Conservation (phyloP, 2,888 invertebrate genomes). For the Labia minor region DNA sequence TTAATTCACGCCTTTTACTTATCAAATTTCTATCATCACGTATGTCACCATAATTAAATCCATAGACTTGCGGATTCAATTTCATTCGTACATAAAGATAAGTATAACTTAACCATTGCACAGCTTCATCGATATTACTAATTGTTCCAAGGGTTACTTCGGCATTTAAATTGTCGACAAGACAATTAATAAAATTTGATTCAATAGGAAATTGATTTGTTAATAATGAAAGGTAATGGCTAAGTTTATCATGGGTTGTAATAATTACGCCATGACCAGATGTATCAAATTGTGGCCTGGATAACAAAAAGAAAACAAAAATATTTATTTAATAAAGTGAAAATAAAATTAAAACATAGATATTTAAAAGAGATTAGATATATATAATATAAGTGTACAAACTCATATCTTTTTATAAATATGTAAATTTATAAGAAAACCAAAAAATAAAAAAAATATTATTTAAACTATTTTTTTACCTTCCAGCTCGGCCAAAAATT, state of each 20-base stretch:
- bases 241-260: conserved; percentile 80
- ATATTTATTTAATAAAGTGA: too few species aligned
- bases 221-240: conserved; percentile 84
- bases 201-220: conserved; percentile 98
- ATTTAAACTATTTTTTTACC: too few species aligned
- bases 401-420: too few species aligned
- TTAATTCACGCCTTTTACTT: conserved; percentile 62
- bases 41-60: conserved; percentile 47
- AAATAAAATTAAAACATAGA: too few species aligned
- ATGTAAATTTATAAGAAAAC: too few species aligned
- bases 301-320: not conserved
- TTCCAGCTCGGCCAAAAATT: conserved; percentile 95
- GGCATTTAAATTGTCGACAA: conserved; percentile 95
- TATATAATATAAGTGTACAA: too few species aligned
- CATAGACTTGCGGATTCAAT: conserved; percentile 75
- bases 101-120: conserved; percentile 96
- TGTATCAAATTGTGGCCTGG: conserved; percentile 88
- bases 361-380: too few species aligned
- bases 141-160: conserved; percentile 96
- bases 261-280: conserved; percentile 93
- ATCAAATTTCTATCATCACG: conserved; percentile 72
- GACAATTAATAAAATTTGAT: conserved; percentile 82
- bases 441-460: too few species aligned
- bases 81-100: conserved; percentile 91
- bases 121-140: conserved; percentile 87